phyloP scores from a whole-genome alignment of 2,113 vertebrate genomes.

The Nyctibius bracteatus region DNA sequence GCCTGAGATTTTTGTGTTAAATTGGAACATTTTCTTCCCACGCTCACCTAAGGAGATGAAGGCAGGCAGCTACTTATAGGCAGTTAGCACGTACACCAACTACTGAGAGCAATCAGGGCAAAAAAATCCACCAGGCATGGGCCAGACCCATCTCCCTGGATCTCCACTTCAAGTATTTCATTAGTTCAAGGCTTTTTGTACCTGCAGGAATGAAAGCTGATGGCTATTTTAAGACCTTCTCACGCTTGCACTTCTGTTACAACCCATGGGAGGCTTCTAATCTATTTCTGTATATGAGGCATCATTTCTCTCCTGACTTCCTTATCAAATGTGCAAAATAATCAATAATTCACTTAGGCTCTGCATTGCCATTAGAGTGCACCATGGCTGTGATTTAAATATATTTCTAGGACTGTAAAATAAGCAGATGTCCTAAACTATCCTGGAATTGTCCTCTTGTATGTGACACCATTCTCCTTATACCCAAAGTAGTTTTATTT shows the following conservation, averaged over 20 bases:
- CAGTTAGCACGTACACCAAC: not conserved
- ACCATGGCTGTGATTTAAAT: not conserved
- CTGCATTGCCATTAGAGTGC: not conserved
- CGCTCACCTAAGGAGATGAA: not conserved
- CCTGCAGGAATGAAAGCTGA: not conserved
- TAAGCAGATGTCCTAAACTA: not conserved
- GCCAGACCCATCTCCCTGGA: not conserved
- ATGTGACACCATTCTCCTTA: not conserved
- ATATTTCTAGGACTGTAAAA: not conserved
- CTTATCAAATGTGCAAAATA: constrained; percentile 4
- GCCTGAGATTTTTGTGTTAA: not conserved
- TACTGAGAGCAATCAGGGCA: not conserved
- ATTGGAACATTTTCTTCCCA: not conserved
- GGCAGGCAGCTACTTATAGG: not conserved
- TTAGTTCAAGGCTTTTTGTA: not conserved
- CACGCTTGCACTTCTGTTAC: not conserved
- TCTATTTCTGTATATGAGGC: constrained; percentile 24
- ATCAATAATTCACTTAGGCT: constrained; percentile 39
- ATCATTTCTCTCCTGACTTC: not conserved
- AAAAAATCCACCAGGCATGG: not conserved
- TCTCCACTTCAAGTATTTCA: not conserved
- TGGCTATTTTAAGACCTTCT: constrained; percentile 12
- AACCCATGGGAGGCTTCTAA: not conserved
- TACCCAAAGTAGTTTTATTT: not conserved
- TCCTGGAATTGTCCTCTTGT: not conserved